phyloP scores from a whole-genome alignment of 2,113 vertebrate species.

The Geococcyx californianus region DNA sequence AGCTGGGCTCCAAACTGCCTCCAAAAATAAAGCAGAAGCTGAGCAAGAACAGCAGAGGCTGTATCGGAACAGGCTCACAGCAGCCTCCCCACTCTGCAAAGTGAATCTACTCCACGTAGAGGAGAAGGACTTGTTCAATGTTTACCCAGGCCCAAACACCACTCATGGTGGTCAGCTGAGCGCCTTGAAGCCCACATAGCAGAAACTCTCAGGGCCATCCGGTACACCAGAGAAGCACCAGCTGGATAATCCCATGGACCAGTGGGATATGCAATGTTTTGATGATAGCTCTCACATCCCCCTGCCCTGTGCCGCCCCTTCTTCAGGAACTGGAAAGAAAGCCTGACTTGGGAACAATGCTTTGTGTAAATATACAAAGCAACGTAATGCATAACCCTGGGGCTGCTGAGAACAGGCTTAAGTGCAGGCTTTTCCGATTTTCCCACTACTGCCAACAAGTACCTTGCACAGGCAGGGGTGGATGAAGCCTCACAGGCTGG shows the following conservation, averaged over 20 bases:
- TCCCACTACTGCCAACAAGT: fast-evolving
- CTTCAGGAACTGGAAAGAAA: neutral
- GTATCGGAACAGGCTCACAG: fast-evolving
- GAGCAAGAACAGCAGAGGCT: neutral
- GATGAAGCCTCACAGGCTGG: neutral
- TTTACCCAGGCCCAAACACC: neutral
- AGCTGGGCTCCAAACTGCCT: neutral
- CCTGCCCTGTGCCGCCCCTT: fast-evolving
- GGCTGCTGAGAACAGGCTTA: neutral
- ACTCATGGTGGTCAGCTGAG: neutral
- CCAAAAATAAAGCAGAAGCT: too few species aligned
- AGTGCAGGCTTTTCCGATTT: fast-evolving
- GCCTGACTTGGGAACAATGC: neutral
- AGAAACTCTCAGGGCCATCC: neutral
- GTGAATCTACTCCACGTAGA: fast-evolving
- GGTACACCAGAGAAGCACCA: fast-evolving
- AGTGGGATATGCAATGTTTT: neutral
- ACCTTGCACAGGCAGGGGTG: neutral
- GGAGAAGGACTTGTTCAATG: neutral
- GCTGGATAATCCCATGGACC: neutral
- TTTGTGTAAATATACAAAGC: neutral
- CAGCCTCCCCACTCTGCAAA: neutral
- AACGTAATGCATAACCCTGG: neutral
- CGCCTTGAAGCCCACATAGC: fast-evolving
- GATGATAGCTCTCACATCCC: fast-evolving